A percentile compares a stretch with the other conserved stretches of the same genome.
Conservation (phyloP, 2,888 invertebrate genomes). For the Orchestes rusci region DNA sequence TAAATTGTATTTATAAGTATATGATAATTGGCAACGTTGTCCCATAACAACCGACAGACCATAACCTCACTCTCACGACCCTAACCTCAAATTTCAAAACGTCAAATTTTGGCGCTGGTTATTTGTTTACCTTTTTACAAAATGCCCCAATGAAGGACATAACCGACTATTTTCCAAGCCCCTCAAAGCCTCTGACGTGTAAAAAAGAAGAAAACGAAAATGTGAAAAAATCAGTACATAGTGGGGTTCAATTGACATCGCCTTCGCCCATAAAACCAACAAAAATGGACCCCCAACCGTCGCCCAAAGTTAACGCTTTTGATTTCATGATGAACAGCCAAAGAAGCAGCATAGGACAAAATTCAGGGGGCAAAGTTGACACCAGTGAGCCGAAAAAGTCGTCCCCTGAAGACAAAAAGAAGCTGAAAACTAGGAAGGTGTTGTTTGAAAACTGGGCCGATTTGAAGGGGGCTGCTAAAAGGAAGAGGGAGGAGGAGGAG, state of each 20-base stretch:
- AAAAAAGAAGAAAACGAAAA: conserved; percentile 6
- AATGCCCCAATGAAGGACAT: conserved; percentile 29
- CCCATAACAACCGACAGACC: no score
- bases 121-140: no score
- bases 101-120: no score
- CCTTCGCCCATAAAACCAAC: conserved; percentile 1
- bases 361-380: conserved; percentile 56
- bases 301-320: conserved; percentile 49
- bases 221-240: conserved; percentile 16
- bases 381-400: conserved; percentile 37
- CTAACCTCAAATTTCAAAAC: no score
- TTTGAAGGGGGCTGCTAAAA: conserved; percentile 53
- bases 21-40: no score
- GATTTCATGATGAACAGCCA: conserved; percentile 61
- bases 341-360: conserved; percentile 56
- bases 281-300: no score
- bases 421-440: conserved; percentile 45
- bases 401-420: conserved; percentile 22
- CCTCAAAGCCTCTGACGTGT: conserved; percentile 10
- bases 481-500: conserved; percentile 51
- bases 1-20: no score
- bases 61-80: no score
- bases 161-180: conserved; percentile 28
- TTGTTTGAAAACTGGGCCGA: conserved; percentile 57
- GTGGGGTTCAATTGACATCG: no score